Evolutionary conservation across 2,888 invertebrate genomes (phyloP).

Genomic region (Trissolcus brochymenae): DNA sequence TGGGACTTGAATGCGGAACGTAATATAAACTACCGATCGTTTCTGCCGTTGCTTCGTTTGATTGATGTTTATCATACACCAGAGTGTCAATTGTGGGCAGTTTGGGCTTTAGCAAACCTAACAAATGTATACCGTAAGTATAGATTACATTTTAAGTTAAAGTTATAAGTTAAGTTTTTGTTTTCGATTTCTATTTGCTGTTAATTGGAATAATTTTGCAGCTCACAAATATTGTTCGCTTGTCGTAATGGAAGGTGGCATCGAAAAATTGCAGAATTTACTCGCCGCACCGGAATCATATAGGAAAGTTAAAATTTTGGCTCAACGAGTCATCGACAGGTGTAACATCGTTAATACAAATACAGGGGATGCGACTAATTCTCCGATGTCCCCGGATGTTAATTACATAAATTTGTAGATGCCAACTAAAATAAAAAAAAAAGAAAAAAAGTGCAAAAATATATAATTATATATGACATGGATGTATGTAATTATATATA

Average conservation of each 20-base stretch:
- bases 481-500: constrained; percentile 42
- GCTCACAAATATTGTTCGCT: constrained; percentile 95
- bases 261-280: constrained; percentile 83
- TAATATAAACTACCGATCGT: constrained; percentile 97
- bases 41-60: constrained; percentile 93
- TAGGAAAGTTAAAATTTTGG: constrained; percentile 80
- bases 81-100: constrained; percentile 96
- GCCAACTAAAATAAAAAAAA: not conserved
- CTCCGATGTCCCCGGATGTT: constrained; percentile 38
- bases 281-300: constrained; percentile 82
- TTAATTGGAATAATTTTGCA: constrained; percentile 70
- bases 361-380: constrained; percentile 22
- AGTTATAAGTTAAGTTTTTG: not conserved
- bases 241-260: constrained; percentile 90
- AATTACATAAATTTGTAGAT: constrained; percentile 33
- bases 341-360: constrained; percentile 75
- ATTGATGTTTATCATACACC: constrained; percentile 90
- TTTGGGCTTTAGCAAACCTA: constrained; percentile 97
- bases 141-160: no score
- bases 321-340: constrained; percentile 82
- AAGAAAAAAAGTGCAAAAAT: not conserved
- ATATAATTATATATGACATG: constrained; percentile 32
- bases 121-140: constrained; percentile 93
- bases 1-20: constrained; percentile 93
- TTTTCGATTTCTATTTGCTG: not conserved